Conservation (phyloP, 1,140 invertebrate genomes). For the Hyphantria cunea region DNA sequence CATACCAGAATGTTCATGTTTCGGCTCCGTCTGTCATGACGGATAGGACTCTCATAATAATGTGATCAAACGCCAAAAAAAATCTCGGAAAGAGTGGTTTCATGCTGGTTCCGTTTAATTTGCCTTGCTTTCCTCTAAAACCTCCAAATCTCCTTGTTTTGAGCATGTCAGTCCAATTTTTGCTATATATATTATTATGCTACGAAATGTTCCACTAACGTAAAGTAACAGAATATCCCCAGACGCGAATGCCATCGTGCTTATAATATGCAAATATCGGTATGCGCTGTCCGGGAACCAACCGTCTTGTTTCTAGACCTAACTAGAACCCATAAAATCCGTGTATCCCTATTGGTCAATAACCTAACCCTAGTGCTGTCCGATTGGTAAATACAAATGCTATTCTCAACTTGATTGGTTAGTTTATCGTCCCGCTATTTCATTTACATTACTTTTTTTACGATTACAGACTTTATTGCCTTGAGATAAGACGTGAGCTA, state of each 20-base stretch:
- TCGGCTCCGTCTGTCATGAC: no score
- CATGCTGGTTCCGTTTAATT: no score
- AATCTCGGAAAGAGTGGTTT: no score
- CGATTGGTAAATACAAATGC: constrained; percentile 46
- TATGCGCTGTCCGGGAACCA: constrained; percentile 53
- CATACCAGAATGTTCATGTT: no score
- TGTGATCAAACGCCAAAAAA: no score
- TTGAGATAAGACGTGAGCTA: constrained; percentile 11
- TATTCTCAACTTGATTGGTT: constrained; percentile 44
- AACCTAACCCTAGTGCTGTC: constrained; percentile 6
- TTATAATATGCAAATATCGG: constrained; percentile 54
- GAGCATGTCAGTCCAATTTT: no score
- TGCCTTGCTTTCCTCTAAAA: no score
- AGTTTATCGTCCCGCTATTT: constrained; percentile 30
- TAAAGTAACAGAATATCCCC: constrained; percentile 2
- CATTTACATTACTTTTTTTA: constrained; percentile 1
- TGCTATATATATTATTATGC: no score
- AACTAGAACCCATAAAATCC: constrained; percentile 40
- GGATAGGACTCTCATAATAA: no score
- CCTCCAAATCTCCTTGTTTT: no score
- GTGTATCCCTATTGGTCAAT: constrained; percentile 28
- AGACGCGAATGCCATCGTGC: constrained; percentile 24
- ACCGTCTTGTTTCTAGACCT: constrained; percentile 49
- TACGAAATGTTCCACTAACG: no score
- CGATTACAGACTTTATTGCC: constrained; percentile 17